phyloP scores from a whole-genome alignment of 2,888 invertebrate species.

The Charanyca ferruginea region DNA sequence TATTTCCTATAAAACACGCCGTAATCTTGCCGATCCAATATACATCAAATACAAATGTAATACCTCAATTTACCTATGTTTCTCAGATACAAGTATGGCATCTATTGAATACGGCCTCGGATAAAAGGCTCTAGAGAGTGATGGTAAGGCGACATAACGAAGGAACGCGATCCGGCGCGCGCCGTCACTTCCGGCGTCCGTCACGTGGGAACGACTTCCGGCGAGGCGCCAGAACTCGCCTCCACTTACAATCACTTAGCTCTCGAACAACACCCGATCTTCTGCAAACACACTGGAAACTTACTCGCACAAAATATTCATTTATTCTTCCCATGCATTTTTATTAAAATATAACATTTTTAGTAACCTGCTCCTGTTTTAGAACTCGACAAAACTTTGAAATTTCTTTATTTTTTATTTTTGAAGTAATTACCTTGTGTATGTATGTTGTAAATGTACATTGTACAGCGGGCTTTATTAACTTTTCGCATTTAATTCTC shows the following conservation, averaged over 20 bases:
- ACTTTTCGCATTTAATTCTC: neutral
- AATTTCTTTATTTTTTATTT: too few species aligned
- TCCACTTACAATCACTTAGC: slow-evolving; percentile 90
- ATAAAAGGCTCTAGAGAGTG: slow-evolving; percentile 76
- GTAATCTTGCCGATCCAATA: slow-evolving; percentile 20
- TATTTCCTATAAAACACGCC: neutral
- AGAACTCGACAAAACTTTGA: neutral
- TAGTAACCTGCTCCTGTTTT: neutral
- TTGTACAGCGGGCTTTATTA: too few species aligned
- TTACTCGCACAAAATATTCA: slow-evolving; percentile 65
- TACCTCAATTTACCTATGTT: slow-evolving; percentile 56
- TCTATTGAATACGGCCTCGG: slow-evolving; percentile 66
- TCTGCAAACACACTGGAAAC: slow-evolving; percentile 72
- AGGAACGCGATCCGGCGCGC: slow-evolving; percentile 86
- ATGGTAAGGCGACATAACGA: slow-evolving; percentile 82
- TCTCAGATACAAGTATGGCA: slow-evolving; percentile 57
- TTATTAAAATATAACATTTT: slow-evolving; percentile 27
- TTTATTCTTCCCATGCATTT: slow-evolving; percentile 51
- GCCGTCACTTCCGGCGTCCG: slow-evolving; percentile 89
- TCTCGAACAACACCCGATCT: slow-evolving; percentile 78
- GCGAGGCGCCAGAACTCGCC: slow-evolving; percentile 85
- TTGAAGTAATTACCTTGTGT: too few species aligned
- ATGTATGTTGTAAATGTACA: too few species aligned
- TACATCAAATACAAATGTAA: slow-evolving; percentile 54
- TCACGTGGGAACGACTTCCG: slow-evolving; percentile 90